Evolutionary conservation across 2,797 vertebrate genomes (phyloP).

Genomic region (Labroides dimidiatus): DNA sequence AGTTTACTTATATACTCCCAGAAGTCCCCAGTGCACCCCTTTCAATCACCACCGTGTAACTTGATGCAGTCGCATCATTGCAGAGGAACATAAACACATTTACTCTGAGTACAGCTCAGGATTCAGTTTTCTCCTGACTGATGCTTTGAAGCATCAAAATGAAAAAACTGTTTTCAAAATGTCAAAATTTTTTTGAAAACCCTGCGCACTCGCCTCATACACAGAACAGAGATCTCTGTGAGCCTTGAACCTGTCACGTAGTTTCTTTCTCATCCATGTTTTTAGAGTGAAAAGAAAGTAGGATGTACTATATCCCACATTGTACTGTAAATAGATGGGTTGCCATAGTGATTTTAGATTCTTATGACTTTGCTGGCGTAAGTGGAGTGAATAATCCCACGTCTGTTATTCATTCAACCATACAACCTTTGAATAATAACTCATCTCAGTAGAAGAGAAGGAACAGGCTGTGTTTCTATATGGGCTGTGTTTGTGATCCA

Average conservation of each 20-base stretch:
- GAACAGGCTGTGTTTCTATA: neutral
- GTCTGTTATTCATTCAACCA: constrained; percentile 38
- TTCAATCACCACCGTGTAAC: too few relatives aligned
- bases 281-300: constrained; percentile 24
- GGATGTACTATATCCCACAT: constrained; percentile 44
- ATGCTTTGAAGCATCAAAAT: too few relatives aligned
- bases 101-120: too few relatives aligned
- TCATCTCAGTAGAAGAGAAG: constrained; percentile 1
- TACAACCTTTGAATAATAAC: constrained; percentile 21
- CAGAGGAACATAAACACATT: too few relatives aligned
- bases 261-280: constrained; percentile 41
- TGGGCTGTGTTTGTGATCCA: constrained; percentile 4
- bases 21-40: too few relatives aligned
- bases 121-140: too few relatives aligned
- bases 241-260: constrained; percentile 14
- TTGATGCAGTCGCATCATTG: too few relatives aligned
- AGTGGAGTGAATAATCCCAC: constrained; percentile 31
- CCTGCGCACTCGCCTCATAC: too few relatives aligned
- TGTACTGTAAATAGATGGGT: constrained; percentile 70
- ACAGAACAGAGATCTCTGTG: too few relatives aligned
- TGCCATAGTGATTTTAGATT: constrained; percentile 64
- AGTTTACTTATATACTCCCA: too few relatives aligned
- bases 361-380: constrained; percentile 22
- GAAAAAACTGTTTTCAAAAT: too few relatives aligned
- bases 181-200: too few relatives aligned